Percentiles rank a stretch among this genome's conserved stretches.
Evolutionary conservation across 1,140 invertebrate genomes (phyloP).

Genomic region (Aricia agestis): DNA sequence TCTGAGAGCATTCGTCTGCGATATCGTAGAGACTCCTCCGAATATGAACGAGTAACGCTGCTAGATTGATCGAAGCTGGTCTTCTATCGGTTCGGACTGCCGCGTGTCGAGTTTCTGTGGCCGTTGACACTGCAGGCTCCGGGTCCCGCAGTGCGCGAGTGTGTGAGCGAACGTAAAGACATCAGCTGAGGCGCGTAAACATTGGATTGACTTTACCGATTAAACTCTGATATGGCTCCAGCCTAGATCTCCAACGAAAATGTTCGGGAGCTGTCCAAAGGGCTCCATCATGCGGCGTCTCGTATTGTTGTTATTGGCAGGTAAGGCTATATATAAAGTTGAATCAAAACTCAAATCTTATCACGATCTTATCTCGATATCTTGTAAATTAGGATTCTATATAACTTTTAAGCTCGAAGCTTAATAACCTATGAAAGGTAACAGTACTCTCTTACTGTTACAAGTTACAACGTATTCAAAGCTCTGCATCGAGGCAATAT

Average conservation of each 20-base stretch:
- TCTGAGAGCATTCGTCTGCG: conserved; percentile 53
- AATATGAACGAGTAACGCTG: conserved; percentile 54
- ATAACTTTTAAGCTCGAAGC: background rate
- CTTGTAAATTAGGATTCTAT: background rate
- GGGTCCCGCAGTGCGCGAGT: conserved; percentile 73
- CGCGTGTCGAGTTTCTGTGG: conserved; percentile 66
- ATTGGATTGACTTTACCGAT: conserved; percentile 46
- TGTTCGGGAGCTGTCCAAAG: conserved; percentile 34
- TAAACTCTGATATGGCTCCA: conserved; percentile 49
- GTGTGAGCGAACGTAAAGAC: conserved; percentile 63
- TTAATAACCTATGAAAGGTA: background rate
- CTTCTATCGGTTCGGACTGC: conserved; percentile 40
- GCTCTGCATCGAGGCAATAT: background rate
- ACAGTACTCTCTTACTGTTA: background rate
- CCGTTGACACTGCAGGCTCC: conserved; percentile 73
- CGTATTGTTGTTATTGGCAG: conserved; percentile 59
- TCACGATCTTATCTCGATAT: background rate
- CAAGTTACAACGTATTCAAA: background rate
- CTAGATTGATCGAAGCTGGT: background rate
- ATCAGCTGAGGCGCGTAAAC: conserved; percentile 73
- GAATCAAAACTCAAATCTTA: background rate
- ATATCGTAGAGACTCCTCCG: conserved; percentile 30
- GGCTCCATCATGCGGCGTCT: conserved; percentile 58
- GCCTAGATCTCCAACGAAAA: conserved; percentile 39
- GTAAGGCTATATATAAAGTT: conserved; percentile 37